Conservation (phyloP, 2,797 vertebrate genomes). For the Brachyalestes nurse region DNA sequence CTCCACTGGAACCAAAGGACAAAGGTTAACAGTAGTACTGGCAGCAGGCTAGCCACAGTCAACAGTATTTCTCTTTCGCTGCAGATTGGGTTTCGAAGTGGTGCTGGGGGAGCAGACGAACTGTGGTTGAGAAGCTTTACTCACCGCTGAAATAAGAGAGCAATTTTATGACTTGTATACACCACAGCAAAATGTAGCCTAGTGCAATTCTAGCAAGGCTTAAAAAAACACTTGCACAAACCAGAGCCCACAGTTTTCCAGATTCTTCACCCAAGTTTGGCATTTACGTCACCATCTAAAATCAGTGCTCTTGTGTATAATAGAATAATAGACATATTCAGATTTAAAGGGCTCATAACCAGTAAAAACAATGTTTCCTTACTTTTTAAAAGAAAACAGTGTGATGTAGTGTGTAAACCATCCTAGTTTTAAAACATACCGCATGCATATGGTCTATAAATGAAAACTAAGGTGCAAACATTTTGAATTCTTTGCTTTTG, state of each 20-base stretch:
- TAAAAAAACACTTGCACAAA: not conserved
- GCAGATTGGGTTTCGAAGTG: slow-evolving; percentile 20
- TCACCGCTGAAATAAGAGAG: slow-evolving; percentile 36
- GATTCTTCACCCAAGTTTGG: not conserved
- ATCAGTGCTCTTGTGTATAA: not conserved
- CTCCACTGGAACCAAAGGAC: not conserved
- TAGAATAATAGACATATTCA: not conserved
- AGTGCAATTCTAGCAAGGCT: not conserved
- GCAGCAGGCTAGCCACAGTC: slow-evolving; percentile 12
- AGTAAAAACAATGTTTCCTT: too few relatives aligned
- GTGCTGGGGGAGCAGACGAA: slow-evolving; percentile 21
- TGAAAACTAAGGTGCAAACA: too few relatives aligned
- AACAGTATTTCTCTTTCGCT: slow-evolving; percentile 22
- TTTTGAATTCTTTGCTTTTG: too few relatives aligned
- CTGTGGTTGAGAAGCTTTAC: slow-evolving; percentile 37
- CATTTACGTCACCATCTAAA: too few relatives aligned
- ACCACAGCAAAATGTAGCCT: slow-evolving; percentile 12
- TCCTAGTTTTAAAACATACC: too few relatives aligned
- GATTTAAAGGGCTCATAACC: not conserved
- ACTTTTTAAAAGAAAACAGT: not conserved
- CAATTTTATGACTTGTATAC: slow-evolving; percentile 15
- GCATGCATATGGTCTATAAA: too few relatives aligned
- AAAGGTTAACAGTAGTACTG: slow-evolving; percentile 9
- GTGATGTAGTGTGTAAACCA: not conserved
- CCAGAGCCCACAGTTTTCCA: not conserved